Conservation (phyloP, 2,888 invertebrate species). For the Conus canariensis region DNA sequence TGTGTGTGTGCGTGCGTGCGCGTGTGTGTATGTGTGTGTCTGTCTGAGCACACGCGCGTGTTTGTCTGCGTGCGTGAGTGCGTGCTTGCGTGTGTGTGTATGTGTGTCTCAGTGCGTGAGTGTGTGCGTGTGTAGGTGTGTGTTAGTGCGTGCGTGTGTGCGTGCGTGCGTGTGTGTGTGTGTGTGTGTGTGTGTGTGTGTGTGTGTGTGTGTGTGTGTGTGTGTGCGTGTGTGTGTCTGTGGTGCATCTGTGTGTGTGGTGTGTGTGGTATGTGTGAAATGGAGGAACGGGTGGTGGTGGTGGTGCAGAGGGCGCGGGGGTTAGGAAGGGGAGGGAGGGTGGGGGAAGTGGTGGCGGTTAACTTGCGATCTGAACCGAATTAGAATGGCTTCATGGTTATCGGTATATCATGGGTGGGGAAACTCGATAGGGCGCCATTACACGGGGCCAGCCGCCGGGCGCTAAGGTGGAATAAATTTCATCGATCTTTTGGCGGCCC, state of each 20-base stretch:
- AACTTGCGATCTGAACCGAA: not conserved
- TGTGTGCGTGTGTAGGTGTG: not conserved
- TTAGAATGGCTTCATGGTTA: not conserved
- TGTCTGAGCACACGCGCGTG: too few relatives aligned
- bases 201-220: not conserved
- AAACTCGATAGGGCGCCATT: slow-evolving; percentile 1
- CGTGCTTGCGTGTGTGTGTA: not conserved
- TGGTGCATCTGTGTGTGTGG: not conserved
- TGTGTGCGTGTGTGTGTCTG: not conserved
- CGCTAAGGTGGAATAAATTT: not conserved
- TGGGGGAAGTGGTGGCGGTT: not conserved
- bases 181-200: not conserved
- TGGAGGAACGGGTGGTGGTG: too few relatives aligned
- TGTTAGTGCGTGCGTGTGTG: too few relatives aligned
- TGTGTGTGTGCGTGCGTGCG: not conserved
- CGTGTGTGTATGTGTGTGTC: not conserved
- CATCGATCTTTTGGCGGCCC: not conserved
- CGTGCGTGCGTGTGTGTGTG: not conserved
- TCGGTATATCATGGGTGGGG: not conserved
- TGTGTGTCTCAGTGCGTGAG: too few relatives aligned
- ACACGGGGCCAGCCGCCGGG: not conserved
- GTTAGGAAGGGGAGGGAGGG: not conserved
- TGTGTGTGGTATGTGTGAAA: not conserved
- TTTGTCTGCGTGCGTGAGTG: too few relatives aligned
- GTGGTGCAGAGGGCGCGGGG: too few relatives aligned